Evolutionary conservation across 2,797 vertebrate species (phyloP), one percentile per base, ranked within the genome.

Genomic region (Myotis findleyi): DNA sequence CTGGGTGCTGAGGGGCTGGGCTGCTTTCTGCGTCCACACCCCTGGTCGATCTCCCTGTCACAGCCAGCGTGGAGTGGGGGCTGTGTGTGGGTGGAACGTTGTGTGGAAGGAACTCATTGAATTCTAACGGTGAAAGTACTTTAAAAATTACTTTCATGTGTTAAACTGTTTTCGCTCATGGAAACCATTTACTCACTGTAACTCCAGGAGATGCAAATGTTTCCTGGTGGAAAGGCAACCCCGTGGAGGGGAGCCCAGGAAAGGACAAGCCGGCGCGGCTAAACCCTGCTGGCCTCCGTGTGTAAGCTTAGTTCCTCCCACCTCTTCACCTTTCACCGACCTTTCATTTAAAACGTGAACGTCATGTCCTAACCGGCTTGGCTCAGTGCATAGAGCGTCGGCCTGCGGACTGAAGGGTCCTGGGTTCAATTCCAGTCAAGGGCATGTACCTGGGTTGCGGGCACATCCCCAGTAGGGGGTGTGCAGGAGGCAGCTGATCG

Each of bases 151-250:
- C 33, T 21, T 91, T 18, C 1, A 77, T 44, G 72, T 66, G 62
- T 93, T 93, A 85, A n/a, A 53, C 1, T 57, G 66, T 33, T 21
- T 81, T 94, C 96, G 57, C 33, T 89, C 82, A 18, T 72, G 18
- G 73, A 87, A 93, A 47, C 94, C 38, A 21, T 95, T 98, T 98
- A 98, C 98, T 98, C 59, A 97, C 27, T 86, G 98, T 97, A 97
- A 97, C 71, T 93, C 97, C 97, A 82, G 97, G 97, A 97, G 96
- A 96, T 75, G 97, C 97, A 93, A 97, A 97, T 96, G 86, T 97
- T 97, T 76, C 97, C 96, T 85, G 97, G 97, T 71, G 97, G 97
- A 90, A 97, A 97, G 81, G 97, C 98, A 98, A 98, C 89, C 89
- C 91, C 87, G 89, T 2, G 97, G 97, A 80, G 97, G 97, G 98